Base-by-base conservation (phyloP, 2,888 invertebrate genomes). In the Himalopsyche tibetana region DNA sequence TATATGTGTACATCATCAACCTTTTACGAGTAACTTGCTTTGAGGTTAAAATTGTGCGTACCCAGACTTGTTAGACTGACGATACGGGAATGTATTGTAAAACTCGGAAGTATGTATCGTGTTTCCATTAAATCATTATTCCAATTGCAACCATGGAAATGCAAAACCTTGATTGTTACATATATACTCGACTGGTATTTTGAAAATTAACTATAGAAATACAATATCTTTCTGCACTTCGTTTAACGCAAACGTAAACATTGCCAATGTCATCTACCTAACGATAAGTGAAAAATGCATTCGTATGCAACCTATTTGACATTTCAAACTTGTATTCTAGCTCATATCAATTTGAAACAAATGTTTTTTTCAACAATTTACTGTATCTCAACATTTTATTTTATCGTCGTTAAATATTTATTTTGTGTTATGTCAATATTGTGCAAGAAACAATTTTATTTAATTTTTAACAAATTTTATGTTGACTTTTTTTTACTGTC, bases 41-140 rank as follows among this genome's bases (percentile, higher is more conserved):
- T 63, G 63, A 63, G 63, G 63, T 63, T 63, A 63, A 63, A n/a
- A 63, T 63, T 63, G 28, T 28, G 8, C 63, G 63, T 63, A 19
- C n/a, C 63, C 51, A 51, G 12, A 51, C 51, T 63, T 28, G 63
- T 19, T 28, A 28, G 63, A 63, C 63, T 19, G 11, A 1, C 19
- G 4, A 19, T 11, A 63, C 11, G 19, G 63, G 4, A 28, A 63
- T 28, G 63, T 19, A 63, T 19, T 63, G 63, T 19, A 63, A 28
- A 63, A 19, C 28, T 19, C 8, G 28, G n/a, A 63, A 19, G 19
- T 63, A 19, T 19, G 63, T 63, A 6, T 63, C 28, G 2, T 9
- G 63, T 63, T 63, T 63, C 63, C 63, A 63, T 63, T 51, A 15
- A 51, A 51, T 63, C 63, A 63, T 19, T 19, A 63, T 28, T 63